Base-by-base conservation (phyloP, 1,140 invertebrate species). In the Camponotus vicinus region DNA sequence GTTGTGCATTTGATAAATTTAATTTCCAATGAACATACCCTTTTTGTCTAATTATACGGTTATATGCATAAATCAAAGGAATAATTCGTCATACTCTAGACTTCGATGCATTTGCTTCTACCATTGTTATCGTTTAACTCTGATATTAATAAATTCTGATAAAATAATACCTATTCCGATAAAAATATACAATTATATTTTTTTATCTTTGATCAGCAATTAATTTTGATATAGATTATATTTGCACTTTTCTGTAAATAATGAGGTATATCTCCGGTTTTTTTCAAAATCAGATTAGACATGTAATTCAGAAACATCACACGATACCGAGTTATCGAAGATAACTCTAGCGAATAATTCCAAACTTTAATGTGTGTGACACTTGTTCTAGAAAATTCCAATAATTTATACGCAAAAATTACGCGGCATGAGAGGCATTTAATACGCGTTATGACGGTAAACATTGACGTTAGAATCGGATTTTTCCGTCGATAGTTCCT, bases 401-500 rank as follows among this genome's bases (percentile, higher is more conserved):
- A 42, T 3, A 37, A 57, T 71, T 57, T 21, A 21, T 67, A 67
- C 4, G 21, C 21, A 27, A 49, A 21, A 27, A 3, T 34, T 32
- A 34, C 11, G 66, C 7, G 61, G 42, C 67, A 86, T 52, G 84
- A 88, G 73, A 66, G 85, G 8, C 67, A 18, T 34, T 45, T 59
- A 49, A 71, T n/a, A 5, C 5, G 49, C 34, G 57, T 70, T 45
- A 27, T n/a, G 63, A 64, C 3, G 42, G 21, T 63, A 49, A 80
- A 63, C 49, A 1, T 80, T 34, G 45, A 64, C 32, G 42, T 73
- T 37, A 34, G 61, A 45, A 67, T 79, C 45, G 42, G 63, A 61
- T 66, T 84, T 27, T 71, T 83, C 45, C 71, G 57, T 82, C 49
- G 59, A 45, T 18, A n/a, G 40, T 77, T 70, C 71, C 64, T 88